These are phyloP conservation scores for Epinotia brunnichana DNA, from an alignment of 2,888 invertebrate species.

Conservation along the genomic window DNA sequence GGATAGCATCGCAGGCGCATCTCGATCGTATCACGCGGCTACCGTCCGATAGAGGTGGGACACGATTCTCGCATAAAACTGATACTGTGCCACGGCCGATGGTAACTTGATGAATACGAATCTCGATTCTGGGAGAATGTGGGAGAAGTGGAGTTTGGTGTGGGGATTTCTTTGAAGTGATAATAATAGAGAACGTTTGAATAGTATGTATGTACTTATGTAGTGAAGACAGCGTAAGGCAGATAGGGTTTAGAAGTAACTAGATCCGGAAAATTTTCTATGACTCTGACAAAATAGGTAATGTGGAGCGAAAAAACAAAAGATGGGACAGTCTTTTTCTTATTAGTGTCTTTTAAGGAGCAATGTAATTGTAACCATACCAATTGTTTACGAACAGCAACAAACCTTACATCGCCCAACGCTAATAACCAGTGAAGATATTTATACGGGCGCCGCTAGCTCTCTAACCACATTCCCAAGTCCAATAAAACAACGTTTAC, in stretches of 20 bases:
- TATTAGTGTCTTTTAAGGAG: background rate
- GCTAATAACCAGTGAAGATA: background rate
- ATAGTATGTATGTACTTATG: no score
- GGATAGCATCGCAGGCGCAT: slow-evolving; percentile 75
- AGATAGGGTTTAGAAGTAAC: no score
- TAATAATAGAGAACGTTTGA: background rate
- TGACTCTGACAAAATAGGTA: no score
- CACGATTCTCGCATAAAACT: slow-evolving; percentile 78
- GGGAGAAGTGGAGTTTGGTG: slow-evolving; percentile 7
- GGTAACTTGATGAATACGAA: slow-evolving; percentile 42
- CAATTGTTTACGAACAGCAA: background rate
- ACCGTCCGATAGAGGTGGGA: slow-evolving; percentile 44
- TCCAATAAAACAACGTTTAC: slow-evolving; percentile 25
- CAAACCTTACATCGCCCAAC: background rate
- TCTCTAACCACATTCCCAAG: slow-evolving; percentile 19
- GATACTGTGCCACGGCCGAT: slow-evolving; percentile 57
- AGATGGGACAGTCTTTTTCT: no score
- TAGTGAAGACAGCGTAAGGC: no score
- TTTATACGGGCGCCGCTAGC: slow-evolving; percentile 6
- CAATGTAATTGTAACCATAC: background rate
- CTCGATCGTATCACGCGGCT: slow-evolving; percentile 58
- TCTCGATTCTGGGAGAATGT: slow-evolving; percentile 30
- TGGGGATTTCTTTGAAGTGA: slow-evolving; percentile 11
- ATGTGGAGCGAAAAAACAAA: no score
- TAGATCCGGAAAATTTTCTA: no score